A percentile compares a stretch with the other conserved stretches of the same genome.
These are phyloP conservation scores for Alligator mississippiensis DNA, from an alignment of 2,113 vertebrate species.

Conservation along the genomic window DNA sequence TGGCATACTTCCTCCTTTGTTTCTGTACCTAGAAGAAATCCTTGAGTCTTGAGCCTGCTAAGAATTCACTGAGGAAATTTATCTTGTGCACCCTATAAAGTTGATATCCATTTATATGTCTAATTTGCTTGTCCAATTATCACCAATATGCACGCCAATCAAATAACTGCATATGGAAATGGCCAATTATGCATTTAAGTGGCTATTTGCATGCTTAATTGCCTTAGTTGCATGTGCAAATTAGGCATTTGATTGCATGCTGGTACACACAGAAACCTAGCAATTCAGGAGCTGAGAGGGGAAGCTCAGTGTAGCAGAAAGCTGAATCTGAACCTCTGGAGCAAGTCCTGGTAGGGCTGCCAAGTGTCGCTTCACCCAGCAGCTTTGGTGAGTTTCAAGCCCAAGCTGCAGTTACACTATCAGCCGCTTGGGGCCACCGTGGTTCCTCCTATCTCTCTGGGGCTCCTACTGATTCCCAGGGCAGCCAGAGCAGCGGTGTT, in stretches of 20 bases:
- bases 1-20: background rate
- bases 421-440: background rate
- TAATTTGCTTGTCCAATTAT: background rate
- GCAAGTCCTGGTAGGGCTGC: background rate
- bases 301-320: background rate
- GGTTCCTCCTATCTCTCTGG: background rate
- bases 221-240: background rate
- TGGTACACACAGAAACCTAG: background rate
- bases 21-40: background rate
- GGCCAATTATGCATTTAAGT: background rate
- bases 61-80: background rate
- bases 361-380: too few species aligned
- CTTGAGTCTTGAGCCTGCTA: background rate
- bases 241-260: background rate
- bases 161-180: background rate
- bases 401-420: fast-evolving
- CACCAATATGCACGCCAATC: background rate
- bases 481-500: background rate
- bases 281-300: background rate
- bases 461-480: background rate
- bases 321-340: background rate
- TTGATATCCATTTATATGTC: fast-evolving
- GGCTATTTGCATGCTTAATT: background rate
- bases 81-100: fast-evolving
- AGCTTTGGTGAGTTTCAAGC: background rate